Evolutionary conservation across 2,888 invertebrate species (phyloP), one percentile per base, ranked within the genome.

Genomic region (Drosophila cyrtoloma): DNA sequence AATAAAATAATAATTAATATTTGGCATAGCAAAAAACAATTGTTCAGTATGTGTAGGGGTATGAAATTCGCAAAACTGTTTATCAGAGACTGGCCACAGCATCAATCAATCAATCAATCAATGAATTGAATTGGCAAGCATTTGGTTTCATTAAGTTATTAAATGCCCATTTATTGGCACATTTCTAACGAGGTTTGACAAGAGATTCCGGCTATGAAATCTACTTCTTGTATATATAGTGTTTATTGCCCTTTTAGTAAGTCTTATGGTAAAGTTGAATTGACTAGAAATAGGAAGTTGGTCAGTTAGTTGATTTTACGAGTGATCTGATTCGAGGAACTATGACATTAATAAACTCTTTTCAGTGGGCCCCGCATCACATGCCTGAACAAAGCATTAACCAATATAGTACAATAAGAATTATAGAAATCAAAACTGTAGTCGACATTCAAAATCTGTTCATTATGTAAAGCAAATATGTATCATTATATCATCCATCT

Each of bases 211-310:
- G 42, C 32, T 51, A 22, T 33, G 22, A 44, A 61, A 22, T 56
- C 65, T 28, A 42, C 59, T 61, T 7, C 47, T 28, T 60, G 57
- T 35, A 59, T 61, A 56, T 53, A 57, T 60, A 50, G 30, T 26
- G n/a, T 37, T 35, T 53, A 28, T 50, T 60, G 66, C 35, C 61
- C 58, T 10, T 57, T 70, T 53, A 70, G 9, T 35, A 74, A 79
- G 79, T 75, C 73, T 67, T 64, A 61, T 55, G 47, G 60, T 61
- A 73, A 77, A 63, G 71, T 71, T 71, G 67, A 68, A 42, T 76
- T 84, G 84, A 84, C 84, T 84, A 84, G 84, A 84, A 63, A 79
- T 69, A 37, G 51, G 63, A 78, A 75, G 79, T 69, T 74, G 60
- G 22, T 71, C 67, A 65, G 66, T 80, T 64, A 28, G 26, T 30